Evolutionary conservation across 1,140 invertebrate species (phyloP), one percentile per base, ranked within the genome.

Genomic region (Battus philenor): DNA sequence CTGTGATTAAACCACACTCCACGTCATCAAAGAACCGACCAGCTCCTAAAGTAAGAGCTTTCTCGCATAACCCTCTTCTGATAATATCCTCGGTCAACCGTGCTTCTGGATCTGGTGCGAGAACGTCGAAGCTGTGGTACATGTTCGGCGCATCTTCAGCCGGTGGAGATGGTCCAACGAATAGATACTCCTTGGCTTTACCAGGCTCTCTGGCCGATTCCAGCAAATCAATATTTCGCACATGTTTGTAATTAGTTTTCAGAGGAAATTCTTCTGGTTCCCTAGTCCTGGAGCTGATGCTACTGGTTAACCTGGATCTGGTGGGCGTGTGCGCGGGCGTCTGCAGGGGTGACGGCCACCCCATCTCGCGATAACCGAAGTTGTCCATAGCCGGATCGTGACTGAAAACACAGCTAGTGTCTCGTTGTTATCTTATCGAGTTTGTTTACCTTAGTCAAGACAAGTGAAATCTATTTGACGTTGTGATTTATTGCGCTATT

Each of bases 91-190:
- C 88, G 18, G 88, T 91, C 4, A 92, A 81, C 44, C 87, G 87
- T 2, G 91, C 87, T 24, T 88, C 89, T 3, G 91, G 84, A 15
- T 91, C 91, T 3, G 84, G 87, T 0, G 81, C 86, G 3, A 88
- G 87, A 36, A 88, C 86, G 20, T 90, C 89, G 51, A 88, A 88
- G 52, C 89, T 90, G 38, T 90, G 81, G 52, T 90, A 89, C 68
- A 90, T 88, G 34, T 90, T 90, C 1, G 89, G 89, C 0, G 89
- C 87, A 60, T 90, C 88, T 59, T 90, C 90, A 15, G 89, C 86
- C 0, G 89, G 88, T 0, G 89, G 89, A 11, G 90, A 89, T 2
- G 88, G 89, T 1, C 89, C 90, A 16, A 88, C 90, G 44, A 90
- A 89, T 56, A 91, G 86, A 54, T 87, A 90, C 54, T 89, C 88